Evolutionary conservation across 2,113 vertebrate species (phyloP), one percentile per base, ranked within the genome.

Genomic region (Acanthochromis polyacanthus): DNA sequence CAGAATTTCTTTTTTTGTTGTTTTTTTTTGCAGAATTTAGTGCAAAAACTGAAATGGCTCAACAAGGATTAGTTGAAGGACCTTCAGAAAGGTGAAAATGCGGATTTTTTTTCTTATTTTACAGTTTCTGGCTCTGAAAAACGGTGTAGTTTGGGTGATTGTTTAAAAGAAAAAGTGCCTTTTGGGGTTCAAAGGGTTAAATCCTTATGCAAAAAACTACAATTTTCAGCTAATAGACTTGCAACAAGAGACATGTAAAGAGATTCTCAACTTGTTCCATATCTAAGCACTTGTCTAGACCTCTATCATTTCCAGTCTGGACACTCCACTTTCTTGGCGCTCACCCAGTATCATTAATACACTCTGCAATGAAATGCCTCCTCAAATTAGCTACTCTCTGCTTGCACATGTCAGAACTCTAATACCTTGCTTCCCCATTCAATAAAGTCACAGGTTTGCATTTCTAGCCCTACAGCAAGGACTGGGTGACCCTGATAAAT

Each of bases 381-480:
- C 82, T 80, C 64, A 64, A 75, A 84, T 89, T 76, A 89, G 81
- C 50, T 66, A 20, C 78, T 68, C 75, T 48, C n/a, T 63, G 63
- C 3, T 10, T 53, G 68, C 50, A 62, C 73, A 75, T 65, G 76
- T 71, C 75, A 67, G 43, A 66, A 64, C 76, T 46, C 50, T 76
- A 88, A 83, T 48, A 66, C 60, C 48, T 28, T 10, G 5, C 51
- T 74, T 79, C 70, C 53, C 46, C 51, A 5, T 82, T 80, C 62
- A 73, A 81, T 77, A 46, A 70, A 74, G 71, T 70, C 48, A 43
- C 46, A 32, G 43, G 51, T 76, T 84, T 71, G 79, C 51, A 53
- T 86, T 80, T 74, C 78, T 38, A 69, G 62, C 82, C 81, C 87
- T 85, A 77, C 23, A 77, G 73, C 58, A 62, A 77, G 48, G 82